These are phyloP conservation scores for Drosophila sordidapex DNA, from an alignment of 2,888 invertebrate genomes.

Conservation along the genomic window DNA sequence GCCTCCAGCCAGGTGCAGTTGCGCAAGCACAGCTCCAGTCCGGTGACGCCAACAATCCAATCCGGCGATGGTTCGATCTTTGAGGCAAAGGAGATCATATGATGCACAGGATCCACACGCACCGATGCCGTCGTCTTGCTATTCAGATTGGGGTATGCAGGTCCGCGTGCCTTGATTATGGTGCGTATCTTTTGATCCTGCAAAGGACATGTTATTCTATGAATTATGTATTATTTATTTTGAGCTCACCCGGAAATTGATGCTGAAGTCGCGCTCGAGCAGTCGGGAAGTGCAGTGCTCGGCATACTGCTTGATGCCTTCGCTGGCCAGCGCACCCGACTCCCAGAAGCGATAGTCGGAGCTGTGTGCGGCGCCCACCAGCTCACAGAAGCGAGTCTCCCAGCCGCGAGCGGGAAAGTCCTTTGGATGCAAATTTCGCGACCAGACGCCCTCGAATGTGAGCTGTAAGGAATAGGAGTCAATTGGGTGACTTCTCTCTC, in stretches of 20 bases:
- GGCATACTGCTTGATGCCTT: constrained; percentile 95
- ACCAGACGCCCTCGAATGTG: constrained; percentile 97
- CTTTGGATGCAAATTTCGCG: constrained; percentile 96
- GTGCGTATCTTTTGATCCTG: constrained; percentile 94
- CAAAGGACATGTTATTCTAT: constrained; percentile 25
- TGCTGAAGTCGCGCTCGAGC: constrained; percentile 96
- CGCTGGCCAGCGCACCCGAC: constrained; percentile 93
- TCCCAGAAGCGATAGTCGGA: constrained; percentile 96
- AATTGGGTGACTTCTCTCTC: not conserved
- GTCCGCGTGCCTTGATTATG: constrained; percentile 96
- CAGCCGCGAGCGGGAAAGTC: constrained; percentile 95
- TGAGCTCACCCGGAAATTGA: constrained; percentile 86
- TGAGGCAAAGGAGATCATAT: constrained; percentile 96
- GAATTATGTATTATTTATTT: not conserved
- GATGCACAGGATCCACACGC: constrained; percentile 95
- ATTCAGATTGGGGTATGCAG: constrained; percentile 94
- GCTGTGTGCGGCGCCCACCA: constrained; percentile 97
- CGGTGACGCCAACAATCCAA: constrained; percentile 97
- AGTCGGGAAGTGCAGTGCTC: constrained; percentile 96
- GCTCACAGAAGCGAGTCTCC: constrained; percentile 97
- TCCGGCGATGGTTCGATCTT: constrained; percentile 99
- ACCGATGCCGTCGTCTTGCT: constrained; percentile 94
- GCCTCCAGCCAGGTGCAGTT: constrained; percentile 96
- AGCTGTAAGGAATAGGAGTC: constrained; percentile 86
- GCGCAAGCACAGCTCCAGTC: constrained; percentile 93